Conservation (phyloP, 2,797 vertebrate species). For the Muscicapa striata region DNA sequence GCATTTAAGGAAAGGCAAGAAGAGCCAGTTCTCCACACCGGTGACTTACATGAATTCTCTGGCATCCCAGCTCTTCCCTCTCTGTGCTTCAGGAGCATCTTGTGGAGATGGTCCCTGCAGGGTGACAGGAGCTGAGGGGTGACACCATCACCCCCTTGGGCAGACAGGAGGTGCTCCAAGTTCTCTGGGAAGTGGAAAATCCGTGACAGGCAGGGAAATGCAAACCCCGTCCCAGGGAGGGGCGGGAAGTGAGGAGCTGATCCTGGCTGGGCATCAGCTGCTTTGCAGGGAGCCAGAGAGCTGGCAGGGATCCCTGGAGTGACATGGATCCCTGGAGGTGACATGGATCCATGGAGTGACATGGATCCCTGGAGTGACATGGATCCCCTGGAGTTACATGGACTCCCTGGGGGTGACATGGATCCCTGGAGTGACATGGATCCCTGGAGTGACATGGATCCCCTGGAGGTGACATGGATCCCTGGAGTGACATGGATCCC, state of each 20-base stretch:
- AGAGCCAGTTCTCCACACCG: neutral
- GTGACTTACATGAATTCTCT: conserved; percentile 4
- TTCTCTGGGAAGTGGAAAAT: rapidly evolving
- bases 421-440: no score
- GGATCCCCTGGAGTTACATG: rapidly evolving
- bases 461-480: no score
- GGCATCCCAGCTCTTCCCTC: neutral
- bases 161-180: neutral
- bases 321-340: neutral
- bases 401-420: neutral
- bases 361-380: rapidly evolving
- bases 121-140: neutral
- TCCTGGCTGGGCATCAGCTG: neutral
- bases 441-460: neutral
- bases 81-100: neutral
- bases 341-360: rapidly evolving
- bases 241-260: neutral
- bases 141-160: neutral
- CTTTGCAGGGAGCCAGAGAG: neutral
- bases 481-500: neutral
- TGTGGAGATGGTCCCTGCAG: neutral
- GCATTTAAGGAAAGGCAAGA: neutral
- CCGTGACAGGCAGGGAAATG: neutral
- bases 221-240: neutral
- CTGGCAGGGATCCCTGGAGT: rapidly evolving